phyloP scores from a whole-genome alignment of 2,888 invertebrate genomes.

The Pocota personata region DNA sequence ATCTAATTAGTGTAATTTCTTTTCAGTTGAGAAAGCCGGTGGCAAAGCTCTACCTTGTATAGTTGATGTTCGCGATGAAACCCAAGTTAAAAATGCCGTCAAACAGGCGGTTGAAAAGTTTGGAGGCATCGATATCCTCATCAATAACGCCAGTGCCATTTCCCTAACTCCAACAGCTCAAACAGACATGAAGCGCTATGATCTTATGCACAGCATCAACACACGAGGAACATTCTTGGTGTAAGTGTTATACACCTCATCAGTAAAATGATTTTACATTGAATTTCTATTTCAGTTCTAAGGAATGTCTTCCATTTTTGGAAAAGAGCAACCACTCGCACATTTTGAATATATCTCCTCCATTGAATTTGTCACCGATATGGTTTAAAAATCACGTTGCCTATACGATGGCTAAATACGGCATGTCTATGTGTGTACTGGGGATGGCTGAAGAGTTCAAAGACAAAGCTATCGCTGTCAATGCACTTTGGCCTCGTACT shows the following conservation, averaged over 20 bases:
- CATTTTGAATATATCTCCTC: slow-evolving; percentile 97
- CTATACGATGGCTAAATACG: slow-evolving; percentile 99
- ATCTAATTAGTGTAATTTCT: neutral
- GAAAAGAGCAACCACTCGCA: slow-evolving; percentile 95
- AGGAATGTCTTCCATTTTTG: slow-evolving; percentile 93
- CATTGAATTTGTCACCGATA: slow-evolving; percentile 92
- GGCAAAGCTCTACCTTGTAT: slow-evolving; percentile 91
- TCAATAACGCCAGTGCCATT: slow-evolving; percentile 99
- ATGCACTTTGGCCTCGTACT: slow-evolving; percentile 98
- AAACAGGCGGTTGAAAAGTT: slow-evolving; percentile 89
- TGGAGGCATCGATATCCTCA: slow-evolving; percentile 96
- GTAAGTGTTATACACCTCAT: slow-evolving; percentile 84
- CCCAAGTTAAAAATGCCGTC: slow-evolving; percentile 87
- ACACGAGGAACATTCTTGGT: slow-evolving; percentile 97
- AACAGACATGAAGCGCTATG: slow-evolving; percentile 98
- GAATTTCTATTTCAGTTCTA: slow-evolving; percentile 87
- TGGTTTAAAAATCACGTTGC: slow-evolving; percentile 97
- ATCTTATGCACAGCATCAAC: slow-evolving; percentile 97
- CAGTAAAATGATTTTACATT: neutral
- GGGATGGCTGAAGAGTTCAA: slow-evolving; percentile 98
- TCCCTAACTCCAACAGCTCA: slow-evolving; percentile 90
- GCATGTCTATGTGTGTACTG: slow-evolving; percentile 99
- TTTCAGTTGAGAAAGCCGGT: slow-evolving; percentile 90
- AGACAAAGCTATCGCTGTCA: slow-evolving; percentile 92
- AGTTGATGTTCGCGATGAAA: slow-evolving; percentile 92